Evolutionary conservation across 2,797 vertebrate species (phyloP).

Genomic region (Agapornis canus): DNA sequence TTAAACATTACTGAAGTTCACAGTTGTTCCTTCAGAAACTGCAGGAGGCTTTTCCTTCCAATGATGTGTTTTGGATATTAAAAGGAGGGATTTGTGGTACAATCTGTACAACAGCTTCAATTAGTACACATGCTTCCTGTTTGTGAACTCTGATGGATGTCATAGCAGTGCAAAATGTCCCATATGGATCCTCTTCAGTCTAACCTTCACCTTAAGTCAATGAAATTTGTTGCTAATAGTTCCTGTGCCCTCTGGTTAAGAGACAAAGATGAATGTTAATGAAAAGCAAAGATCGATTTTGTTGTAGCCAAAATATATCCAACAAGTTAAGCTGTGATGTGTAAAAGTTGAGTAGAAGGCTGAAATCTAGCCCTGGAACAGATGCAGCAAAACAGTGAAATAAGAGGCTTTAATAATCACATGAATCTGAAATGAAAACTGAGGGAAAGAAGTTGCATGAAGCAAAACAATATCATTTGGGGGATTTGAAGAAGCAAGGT

Average conservation of each 20-base stretch:
- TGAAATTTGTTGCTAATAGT: neutral
- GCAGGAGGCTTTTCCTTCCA: neutral
- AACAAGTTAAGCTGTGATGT: neutral
- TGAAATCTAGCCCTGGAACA: neutral
- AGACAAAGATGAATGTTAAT: neutral
- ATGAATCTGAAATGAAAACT: constrained; percentile 17
- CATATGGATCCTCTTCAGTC: neutral
- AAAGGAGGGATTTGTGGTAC: neutral
- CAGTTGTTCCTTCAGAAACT: neutral
- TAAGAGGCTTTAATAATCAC: constrained; percentile 38
- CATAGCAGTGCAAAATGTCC: neutral
- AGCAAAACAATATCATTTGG: neutral
- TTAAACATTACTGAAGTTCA: neutral
- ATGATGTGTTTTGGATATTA: neutral
- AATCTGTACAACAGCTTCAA: neutral
- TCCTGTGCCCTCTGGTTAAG: neutral
- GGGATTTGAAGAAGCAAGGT: neutral
- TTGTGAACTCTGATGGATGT: neutral
- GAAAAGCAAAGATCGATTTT: neutral
- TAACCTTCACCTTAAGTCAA: neutral
- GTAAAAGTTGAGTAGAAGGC: neutral
- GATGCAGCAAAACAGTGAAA: neutral
- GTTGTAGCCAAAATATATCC: neutral
- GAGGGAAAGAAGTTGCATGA: neutral
- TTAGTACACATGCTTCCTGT: neutral